phyloP scores from a whole-genome alignment of 2,113 vertebrate species.

The Polyodon spathula region DNA sequence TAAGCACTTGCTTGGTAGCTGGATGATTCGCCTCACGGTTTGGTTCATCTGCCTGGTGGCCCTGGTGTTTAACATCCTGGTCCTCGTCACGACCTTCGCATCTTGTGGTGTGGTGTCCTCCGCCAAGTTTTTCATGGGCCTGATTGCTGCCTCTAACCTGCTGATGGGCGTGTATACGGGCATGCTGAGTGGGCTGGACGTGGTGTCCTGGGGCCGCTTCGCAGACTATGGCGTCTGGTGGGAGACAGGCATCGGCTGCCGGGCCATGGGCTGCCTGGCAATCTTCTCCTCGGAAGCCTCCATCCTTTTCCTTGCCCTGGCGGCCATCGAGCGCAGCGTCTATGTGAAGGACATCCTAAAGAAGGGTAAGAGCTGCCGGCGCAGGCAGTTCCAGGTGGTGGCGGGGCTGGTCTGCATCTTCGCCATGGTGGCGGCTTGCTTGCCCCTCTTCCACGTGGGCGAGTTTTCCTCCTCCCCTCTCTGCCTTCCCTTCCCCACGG shows the following conservation, averaged over 20 bases:
- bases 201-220: slow-evolving; percentile 86
- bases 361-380: slow-evolving; percentile 53
- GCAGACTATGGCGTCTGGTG: slow-evolving; percentile 89
- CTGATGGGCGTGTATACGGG: slow-evolving; percentile 83
- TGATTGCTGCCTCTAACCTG: slow-evolving; percentile 84
- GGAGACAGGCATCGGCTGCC: slow-evolving; percentile 86
- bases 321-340: slow-evolving; percentile 80
- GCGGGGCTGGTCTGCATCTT: slow-evolving; percentile 64
- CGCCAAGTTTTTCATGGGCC: slow-evolving; percentile 73
- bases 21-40: slow-evolving; percentile 96
- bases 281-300: slow-evolving; percentile 89
- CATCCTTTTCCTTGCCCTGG: slow-evolving; percentile 74
- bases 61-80: slow-evolving; percentile 81
- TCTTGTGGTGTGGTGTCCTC: slow-evolving; percentile 56
- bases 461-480: slow-evolving; percentile 76
- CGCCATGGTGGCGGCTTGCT: slow-evolving; percentile 66
- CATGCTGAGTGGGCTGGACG: slow-evolving; percentile 77
- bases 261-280: slow-evolving; percentile 75
- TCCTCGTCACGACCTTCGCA: slow-evolving; percentile 73
- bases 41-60: slow-evolving; percentile 97
- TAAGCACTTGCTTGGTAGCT: slow-evolving; percentile 88
- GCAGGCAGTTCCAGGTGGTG: slow-evolving; percentile 56
- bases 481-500: slow-evolving; percentile 85
- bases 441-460: slow-evolving; percentile 65
- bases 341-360: slow-evolving; percentile 68